phyloP scores from a whole-genome alignment of 2,888 invertebrate genomes.

The Tanypteryx hageni region DNA sequence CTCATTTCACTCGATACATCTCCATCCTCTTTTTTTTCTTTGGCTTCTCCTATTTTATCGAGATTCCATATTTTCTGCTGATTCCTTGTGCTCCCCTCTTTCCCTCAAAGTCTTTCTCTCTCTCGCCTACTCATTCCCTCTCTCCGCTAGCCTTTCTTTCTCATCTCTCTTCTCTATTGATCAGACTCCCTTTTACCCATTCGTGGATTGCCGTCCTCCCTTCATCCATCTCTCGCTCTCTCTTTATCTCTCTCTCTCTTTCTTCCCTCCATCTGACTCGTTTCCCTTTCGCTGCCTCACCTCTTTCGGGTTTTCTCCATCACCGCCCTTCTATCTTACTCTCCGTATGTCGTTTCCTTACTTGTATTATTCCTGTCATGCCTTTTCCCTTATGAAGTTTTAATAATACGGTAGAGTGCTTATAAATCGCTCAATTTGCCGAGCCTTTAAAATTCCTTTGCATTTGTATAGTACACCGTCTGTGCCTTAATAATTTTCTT shows the following conservation, averaged over 20 bases:
- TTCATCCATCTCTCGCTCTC: not conserved
- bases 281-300: not conserved
- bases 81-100: not conserved
- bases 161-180: not conserved
- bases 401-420: not conserved
- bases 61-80: not conserved
- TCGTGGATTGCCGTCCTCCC: not conserved
- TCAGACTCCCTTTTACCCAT: not conserved
- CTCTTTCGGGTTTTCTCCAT: not conserved
- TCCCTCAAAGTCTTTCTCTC: not conserved
- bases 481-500: not conserved
- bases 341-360: not conserved
- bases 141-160: not conserved
- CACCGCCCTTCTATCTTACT: not conserved
- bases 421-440: not conserved
- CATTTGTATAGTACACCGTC: not conserved
- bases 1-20: conserved; percentile 12
- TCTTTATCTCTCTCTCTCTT: not conserved
- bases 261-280: not conserved
- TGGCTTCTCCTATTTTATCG: not conserved
- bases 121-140: not conserved
- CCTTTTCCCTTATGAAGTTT: not conserved
- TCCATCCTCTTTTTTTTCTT: not conserved
- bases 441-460: not conserved
- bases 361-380: not conserved